A percentile compares a stretch with the other conserved stretches of the same genome.
These are phyloP conservation scores for Atrina japonica DNA, from an alignment of 2,888 invertebrate genomes.

Conservation along the genomic window DNA sequence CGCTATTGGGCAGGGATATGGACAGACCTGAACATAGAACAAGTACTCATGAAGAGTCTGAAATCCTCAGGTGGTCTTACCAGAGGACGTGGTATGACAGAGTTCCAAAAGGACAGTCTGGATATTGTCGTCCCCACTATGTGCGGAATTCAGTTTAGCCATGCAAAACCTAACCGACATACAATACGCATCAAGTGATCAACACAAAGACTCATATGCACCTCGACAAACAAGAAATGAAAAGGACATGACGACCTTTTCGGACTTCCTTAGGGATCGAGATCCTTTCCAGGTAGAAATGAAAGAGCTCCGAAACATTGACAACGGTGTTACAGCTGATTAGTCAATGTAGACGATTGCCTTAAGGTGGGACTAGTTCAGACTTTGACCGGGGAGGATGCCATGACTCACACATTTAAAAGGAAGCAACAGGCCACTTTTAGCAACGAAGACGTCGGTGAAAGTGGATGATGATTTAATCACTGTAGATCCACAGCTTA, in stretches of 20 bases:
- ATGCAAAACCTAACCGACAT: constrained; percentile 26
- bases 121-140: constrained; percentile 28
- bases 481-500: constrained; percentile 28
- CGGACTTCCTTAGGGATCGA: not conserved
- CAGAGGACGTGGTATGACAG: constrained; percentile 51
- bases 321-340: constrained; percentile 52
- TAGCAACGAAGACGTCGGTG: constrained; percentile 27
- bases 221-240: not conserved
- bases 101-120: constrained; percentile 40
- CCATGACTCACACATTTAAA: constrained; percentile 38
- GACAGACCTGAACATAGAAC: constrained; percentile 45
- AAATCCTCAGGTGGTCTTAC: constrained; percentile 57
- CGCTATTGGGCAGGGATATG: constrained; percentile 45
- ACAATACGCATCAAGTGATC: constrained; percentile 17
- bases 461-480: constrained; percentile 15
- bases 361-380: not conserved
- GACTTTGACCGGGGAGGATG: constrained; percentile 43
- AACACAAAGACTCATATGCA: not conserved
- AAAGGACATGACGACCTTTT: not conserved
- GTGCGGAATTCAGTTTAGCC: constrained; percentile 26
- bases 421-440: constrained; percentile 29
- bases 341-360: constrained; percentile 26
- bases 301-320: constrained; percentile 45
- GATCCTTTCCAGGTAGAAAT: constrained; percentile 4
- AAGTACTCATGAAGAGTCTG: constrained; percentile 55